phyloP scores from a whole-genome alignment of 2,888 invertebrate genomes.

The Dynastes hyllus region DNA sequence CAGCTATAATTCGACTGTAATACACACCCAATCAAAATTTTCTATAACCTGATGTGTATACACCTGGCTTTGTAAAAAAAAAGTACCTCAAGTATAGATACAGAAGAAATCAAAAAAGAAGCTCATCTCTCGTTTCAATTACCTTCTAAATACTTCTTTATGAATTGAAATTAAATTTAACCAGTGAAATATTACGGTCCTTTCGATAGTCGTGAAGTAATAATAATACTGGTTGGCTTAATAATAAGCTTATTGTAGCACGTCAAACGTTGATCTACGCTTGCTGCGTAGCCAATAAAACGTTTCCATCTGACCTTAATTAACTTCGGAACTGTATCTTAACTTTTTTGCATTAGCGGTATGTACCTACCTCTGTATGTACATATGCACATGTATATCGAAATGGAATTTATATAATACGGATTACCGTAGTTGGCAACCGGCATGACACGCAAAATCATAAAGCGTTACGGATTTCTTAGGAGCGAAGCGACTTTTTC shows the following conservation, averaged over 20 bases:
- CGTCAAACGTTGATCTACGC: conserved; percentile 28
- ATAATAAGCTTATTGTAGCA: conserved; percentile 8
- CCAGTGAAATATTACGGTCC: neutral
- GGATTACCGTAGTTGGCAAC: conserved; percentile 19
- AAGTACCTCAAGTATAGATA: no score
- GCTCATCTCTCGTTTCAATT: neutral
- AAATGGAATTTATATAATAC: conserved; percentile 34
- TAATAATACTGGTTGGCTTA: neutral
- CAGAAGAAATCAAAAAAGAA: no score
- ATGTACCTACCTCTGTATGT: conserved; percentile 3
- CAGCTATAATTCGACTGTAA: no score
- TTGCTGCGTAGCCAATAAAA: conserved; percentile 25
- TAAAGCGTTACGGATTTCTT: conserved; percentile 40
- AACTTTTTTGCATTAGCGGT: conserved; percentile 39
- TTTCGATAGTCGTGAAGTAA: neutral
- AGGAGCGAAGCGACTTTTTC: conserved; percentile 26
- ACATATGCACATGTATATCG: conserved; percentile 7
- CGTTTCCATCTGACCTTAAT: conserved; percentile 39
- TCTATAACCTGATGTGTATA: no score
- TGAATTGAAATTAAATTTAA: conserved; percentile 6
- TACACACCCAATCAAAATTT: no score
- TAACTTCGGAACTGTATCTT: conserved; percentile 41
- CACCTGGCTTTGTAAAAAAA: no score
- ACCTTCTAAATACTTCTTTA: conserved; percentile 9
- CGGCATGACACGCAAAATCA: conserved; percentile 42